Conservation (phyloP, 2,797 vertebrate species). For the Microctenopoma stevenorrisi region DNA sequence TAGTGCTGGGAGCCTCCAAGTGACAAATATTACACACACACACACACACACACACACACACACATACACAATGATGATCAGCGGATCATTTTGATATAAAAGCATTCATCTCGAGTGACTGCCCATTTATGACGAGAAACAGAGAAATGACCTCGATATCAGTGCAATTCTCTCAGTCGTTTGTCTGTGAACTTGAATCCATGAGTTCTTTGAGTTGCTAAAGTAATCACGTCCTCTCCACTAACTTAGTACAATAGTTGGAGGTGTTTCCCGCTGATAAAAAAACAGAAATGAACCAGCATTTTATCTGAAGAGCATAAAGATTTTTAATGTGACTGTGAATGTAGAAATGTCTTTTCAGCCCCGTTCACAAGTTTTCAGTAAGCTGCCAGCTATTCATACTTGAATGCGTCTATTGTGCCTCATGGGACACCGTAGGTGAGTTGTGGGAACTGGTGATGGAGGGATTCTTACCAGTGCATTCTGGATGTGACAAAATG, state of each 20-base stretch:
- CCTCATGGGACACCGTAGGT: conserved; percentile 52
- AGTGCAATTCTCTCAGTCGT: conserved; percentile 10
- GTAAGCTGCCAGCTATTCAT: conserved; percentile 53
- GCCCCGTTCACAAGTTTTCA: conserved; percentile 32
- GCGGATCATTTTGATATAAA: conserved; percentile 66
- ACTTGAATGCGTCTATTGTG: conserved; percentile 67
- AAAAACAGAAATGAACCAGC: neutral
- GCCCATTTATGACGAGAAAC: conserved; percentile 54
- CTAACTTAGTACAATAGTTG: neutral
- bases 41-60: conserved; percentile 42
- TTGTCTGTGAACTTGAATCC: conserved; percentile 8
- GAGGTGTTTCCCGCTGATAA: neutral
- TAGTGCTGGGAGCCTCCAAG: conserved; percentile 75
- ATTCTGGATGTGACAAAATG: conserved; percentile 29
- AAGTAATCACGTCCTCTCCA: conserved; percentile 7
- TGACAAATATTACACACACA: conserved; percentile 73
- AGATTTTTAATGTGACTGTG: conserved; percentile 28
- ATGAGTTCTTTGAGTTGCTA: conserved; percentile 16
- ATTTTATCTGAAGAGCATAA: neutral
- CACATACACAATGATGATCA: conserved; percentile 54
- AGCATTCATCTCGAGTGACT: conserved; percentile 65
- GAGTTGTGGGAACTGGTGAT: conserved; percentile 62
- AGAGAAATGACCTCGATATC: conserved; percentile 52
- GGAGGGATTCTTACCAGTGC: conserved; percentile 54
- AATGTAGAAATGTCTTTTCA: conserved; percentile 47